These are phyloP conservation scores for Bovichtus variegatus DNA, from an alignment of 2,797 vertebrate species.

Conservation along the genomic window DNA sequence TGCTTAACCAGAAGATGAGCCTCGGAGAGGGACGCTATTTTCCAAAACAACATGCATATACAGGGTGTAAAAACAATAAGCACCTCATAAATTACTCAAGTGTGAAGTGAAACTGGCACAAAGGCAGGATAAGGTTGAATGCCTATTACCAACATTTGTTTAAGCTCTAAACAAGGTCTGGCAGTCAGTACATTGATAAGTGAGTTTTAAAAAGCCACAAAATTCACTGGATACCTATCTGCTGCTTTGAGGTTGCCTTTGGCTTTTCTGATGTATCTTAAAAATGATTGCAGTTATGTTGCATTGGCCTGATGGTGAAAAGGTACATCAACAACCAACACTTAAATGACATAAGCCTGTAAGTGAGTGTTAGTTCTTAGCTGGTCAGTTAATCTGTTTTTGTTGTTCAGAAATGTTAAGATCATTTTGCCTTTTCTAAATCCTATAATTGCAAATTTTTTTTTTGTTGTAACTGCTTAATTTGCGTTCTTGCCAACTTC, in stretches of 20 bases:
- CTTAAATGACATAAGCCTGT: neutral
- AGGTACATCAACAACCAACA: neutral
- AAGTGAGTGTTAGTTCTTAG: neutral
- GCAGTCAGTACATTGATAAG: neutral
- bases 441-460: neutral
- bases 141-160: neutral
- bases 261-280: constrained; percentile 1
- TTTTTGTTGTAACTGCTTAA: neutral
- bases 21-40: neutral
- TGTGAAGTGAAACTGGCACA: neutral
- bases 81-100: neutral
- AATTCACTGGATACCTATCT: neutral
- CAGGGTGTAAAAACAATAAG: constrained; percentile 1
- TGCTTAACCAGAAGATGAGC: constrained; percentile 16
- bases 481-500: neutral
- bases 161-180: neutral
- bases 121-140: neutral
- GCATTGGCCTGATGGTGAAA: constrained; percentile 3
- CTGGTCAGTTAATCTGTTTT: neutral
- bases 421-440: neutral
- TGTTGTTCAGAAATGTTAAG: neutral
- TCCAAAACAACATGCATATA: neutral
- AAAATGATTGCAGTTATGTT: neutral
- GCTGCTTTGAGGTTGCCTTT: constrained; percentile 9
- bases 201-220: neutral